Conservation (phyloP, 2,797 vertebrate species). For the Leuciscus waleckii region DNA sequence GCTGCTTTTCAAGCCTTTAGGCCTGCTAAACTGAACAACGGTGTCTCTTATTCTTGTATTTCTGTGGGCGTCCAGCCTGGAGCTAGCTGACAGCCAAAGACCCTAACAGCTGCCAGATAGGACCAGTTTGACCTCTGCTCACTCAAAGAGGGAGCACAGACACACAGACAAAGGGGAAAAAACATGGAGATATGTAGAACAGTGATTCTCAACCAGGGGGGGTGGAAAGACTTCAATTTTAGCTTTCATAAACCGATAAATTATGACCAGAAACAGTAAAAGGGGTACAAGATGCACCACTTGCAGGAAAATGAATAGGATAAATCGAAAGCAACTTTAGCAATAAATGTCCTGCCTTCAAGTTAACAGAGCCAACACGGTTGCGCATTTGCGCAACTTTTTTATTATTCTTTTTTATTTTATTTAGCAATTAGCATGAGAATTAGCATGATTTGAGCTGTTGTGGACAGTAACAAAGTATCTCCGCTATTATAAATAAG, state of each 20-base stretch:
- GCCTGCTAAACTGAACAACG: slow-evolving; percentile 5
- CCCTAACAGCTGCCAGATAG: not conserved
- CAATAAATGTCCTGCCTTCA: not conserved
- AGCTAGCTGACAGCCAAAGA: slow-evolving; percentile 23
- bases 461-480: not conserved
- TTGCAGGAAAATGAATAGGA: no score
- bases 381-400: not conserved
- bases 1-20: not conserved
- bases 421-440: no score
- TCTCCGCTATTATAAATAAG: not conserved
- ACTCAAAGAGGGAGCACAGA: slow-evolving; percentile 19
- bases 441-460: no score
- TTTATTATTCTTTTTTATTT: not conserved
- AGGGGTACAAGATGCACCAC: no score
- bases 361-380: not conserved
- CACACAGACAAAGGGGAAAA: slow-evolving; percentile 62
- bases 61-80: slow-evolving; percentile 32
- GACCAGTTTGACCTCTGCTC: slow-evolving; percentile 9
- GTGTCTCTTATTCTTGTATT: slow-evolving; percentile 28
- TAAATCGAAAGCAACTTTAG: not conserved
- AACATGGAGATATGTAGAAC: not conserved
- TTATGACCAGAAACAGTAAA: not conserved
- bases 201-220: not conserved
- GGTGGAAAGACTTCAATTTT: not conserved
- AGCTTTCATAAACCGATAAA: not conserved